phyloP scores from a whole-genome alignment of 2,797 vertebrate genomes.

The Enteromius viviparus region DNA sequence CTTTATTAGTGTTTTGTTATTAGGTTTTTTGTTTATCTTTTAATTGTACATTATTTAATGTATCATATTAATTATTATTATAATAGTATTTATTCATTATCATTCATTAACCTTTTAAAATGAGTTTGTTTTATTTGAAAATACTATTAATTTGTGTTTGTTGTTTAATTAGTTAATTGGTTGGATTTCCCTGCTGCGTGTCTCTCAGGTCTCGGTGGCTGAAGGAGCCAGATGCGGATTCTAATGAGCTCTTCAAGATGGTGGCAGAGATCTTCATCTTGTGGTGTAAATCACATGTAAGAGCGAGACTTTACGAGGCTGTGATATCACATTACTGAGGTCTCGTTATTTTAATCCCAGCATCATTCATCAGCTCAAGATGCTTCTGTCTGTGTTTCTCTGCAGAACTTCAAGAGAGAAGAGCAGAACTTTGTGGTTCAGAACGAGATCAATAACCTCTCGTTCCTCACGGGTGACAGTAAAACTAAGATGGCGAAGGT shows the following conservation, averaged over 20 bases:
- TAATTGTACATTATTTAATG: too few species aligned
- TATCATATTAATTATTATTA: too few species aligned
- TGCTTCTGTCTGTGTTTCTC: slow-evolving; percentile 3
- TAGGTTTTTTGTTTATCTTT: too few species aligned
- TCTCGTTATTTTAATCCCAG: background rate
- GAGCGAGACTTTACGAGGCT: slow-evolving; percentile 51
- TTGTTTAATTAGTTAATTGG: too few species aligned
- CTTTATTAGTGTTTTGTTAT: too few species aligned
- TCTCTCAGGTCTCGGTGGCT: slow-evolving; percentile 91
- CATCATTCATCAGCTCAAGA: background rate
- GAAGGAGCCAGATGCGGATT: slow-evolving; percentile 91
- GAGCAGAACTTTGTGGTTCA: slow-evolving; percentile 99
- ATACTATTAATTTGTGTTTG: too few species aligned
- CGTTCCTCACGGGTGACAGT: slow-evolving; percentile 96
- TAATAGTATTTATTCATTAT: too few species aligned
- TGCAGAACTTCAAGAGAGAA: slow-evolving; percentile 98
- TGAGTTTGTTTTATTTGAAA: too few species aligned
- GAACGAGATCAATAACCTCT: slow-evolving; percentile 99
- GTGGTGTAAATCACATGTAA: slow-evolving; percentile 98
- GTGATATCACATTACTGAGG: background rate
- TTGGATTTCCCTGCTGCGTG: too few species aligned
- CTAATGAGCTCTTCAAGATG: slow-evolving; percentile 96
- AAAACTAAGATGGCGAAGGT: slow-evolving; percentile 99
- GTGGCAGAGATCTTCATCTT: slow-evolving; percentile 98
- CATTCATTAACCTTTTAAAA: too few species aligned